Evolutionary conservation across 2,113 vertebrate species (phyloP), one percentile per base, ranked within the genome.

Genomic region (Rhinolophus ferrumequinum): DNA sequence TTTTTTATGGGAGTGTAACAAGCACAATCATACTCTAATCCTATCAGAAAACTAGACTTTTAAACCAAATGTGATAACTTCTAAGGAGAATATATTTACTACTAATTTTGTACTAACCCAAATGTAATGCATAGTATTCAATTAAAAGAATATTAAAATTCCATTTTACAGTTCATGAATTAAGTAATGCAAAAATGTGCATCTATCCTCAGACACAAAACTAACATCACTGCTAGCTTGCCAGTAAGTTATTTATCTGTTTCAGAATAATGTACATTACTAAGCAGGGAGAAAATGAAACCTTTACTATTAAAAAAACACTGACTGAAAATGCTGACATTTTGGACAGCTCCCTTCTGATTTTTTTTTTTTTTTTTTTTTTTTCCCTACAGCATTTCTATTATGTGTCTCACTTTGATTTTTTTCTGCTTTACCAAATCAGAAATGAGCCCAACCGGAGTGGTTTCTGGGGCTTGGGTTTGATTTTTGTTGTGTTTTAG

Each of bases 101-200:
- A 95, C 33, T 3, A 41, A 92, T 88, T 86, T 75, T 83, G 80
- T 88, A 77, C 81, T 96, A 97, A 97, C 2, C 41, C 84, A 93
- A 98, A 87, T 52, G 41, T 50, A 81, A 95, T 11, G 33, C 8
- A 26, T 16, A 96, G 81, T 30, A 52, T 92, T 93, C 75, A 41
- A 84, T 13, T 54, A 88, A 86, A 94, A 90, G 22, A 93, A 52
- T 52, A 66, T 4, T 64, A 77, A 94, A 87, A 96, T 73, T 58
- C 30, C 67, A 90, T 15, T 80, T 90, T 90, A 90, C 3, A 14
- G 13, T 13, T 93, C 47, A 91, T 22, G 14, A 93, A 54, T 70
- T 58, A 89, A 97, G 91, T 24, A 80, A 70, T 38, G 75, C 56
- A 93, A 77, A 94, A 89, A 89, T 35, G 1, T 69, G 24, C 21